A percentile compares a stretch with the other conserved stretches of the same genome.
Evolutionary conservation across 2,797 vertebrate genomes (phyloP).

Genomic region (Nyctalus aviator): DNA sequence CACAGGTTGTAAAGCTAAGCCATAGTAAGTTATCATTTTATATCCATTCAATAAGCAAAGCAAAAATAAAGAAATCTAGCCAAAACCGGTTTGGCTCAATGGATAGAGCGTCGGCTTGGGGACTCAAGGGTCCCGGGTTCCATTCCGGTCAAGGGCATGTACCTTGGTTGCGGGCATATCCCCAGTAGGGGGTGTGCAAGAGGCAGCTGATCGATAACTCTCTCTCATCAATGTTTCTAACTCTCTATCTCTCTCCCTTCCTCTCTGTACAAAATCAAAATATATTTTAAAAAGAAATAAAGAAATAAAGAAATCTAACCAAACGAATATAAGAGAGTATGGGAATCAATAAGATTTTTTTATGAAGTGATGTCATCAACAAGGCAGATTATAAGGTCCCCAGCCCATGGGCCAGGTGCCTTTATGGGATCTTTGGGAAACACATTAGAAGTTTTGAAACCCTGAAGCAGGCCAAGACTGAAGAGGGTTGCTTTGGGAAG

Average conservation of each 20-base stretch:
- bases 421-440: neutral
- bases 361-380: neutral
- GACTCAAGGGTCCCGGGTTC: too few relatives aligned
- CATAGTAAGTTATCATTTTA: neutral
- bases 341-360: neutral
- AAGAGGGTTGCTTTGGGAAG: neutral
- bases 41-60: neutral
- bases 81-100: too few relatives aligned
- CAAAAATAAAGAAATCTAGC: slow-evolving; percentile 31
- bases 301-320: neutral
- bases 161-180: too few relatives aligned
- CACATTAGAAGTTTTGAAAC: neutral
- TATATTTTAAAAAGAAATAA: too few relatives aligned
- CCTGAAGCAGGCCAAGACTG: neutral
- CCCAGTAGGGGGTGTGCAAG: too few relatives aligned
- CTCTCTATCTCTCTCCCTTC: too few relatives aligned
- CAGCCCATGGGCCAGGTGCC: neutral
- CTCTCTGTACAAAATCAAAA: too few relatives aligned
- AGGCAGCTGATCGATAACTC: too few relatives aligned
- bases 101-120: too few relatives aligned
- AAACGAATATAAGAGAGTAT: neutral
- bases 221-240: too few relatives aligned
- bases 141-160: too few relatives aligned
- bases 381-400: neutral
- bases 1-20: neutral